Evolutionary conservation across 2,113 vertebrate genomes (phyloP).

Genomic region (Crotalus helleri): DNA sequence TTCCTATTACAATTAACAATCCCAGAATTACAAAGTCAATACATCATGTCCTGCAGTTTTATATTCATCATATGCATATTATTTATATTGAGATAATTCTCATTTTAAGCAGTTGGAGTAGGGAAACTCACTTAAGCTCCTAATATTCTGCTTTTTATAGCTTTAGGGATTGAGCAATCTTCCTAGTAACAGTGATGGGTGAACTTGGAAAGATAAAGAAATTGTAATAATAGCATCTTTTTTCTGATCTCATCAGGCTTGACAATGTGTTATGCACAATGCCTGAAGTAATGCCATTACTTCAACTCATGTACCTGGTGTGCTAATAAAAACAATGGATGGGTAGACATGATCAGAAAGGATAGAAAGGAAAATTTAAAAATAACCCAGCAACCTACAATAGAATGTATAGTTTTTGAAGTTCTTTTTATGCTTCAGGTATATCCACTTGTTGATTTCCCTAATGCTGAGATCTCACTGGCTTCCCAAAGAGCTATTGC

Average conservation of each 20-base stretch:
- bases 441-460: constrained; percentile 74
- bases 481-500: constrained; percentile 57
- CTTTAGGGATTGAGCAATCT: background rate
- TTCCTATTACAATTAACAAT: background rate
- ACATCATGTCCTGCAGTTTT: background rate
- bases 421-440: constrained; percentile 56
- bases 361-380: too few relatives aligned
- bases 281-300: background rate
- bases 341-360: background rate
- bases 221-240: background rate
- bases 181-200: background rate
- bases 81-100: background rate
- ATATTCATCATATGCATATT: background rate
- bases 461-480: constrained; percentile 69
- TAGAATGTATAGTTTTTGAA: background rate
- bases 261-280: background rate
- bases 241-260: background rate
- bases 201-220: background rate
- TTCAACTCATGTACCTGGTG: background rate
- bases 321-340: background rate
- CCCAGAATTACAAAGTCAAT: background rate
- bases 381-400: background rate
- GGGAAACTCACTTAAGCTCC: background rate
- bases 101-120: background rate
- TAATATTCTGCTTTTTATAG: background rate